These are phyloP conservation scores for Cossypha caffra DNA, from an alignment of 2,797 vertebrate genomes.

Conservation along the genomic window DNA sequence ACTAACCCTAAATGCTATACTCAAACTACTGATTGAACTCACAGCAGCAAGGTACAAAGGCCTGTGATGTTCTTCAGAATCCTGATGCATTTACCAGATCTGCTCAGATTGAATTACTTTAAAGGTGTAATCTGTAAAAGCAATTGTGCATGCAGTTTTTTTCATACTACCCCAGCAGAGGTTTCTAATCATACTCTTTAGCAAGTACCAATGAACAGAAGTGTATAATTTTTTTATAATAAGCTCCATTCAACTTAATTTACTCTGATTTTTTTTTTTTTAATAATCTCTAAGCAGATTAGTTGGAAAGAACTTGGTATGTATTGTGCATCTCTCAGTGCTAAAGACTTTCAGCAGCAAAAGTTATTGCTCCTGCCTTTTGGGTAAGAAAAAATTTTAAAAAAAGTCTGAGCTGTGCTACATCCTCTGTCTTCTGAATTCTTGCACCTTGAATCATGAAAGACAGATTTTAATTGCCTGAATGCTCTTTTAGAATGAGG, in stretches of 20 bases:
- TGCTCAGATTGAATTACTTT: background rate
- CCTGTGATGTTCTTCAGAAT: background rate
- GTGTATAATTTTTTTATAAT: background rate
- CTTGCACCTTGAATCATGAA: background rate
- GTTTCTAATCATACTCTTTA: background rate
- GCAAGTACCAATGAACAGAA: background rate
- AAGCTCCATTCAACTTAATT: background rate
- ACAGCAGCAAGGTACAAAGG: background rate
- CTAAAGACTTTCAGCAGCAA: background rate
- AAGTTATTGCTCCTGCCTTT: background rate
- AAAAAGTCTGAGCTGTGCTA: background rate
- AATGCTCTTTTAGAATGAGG: background rate
- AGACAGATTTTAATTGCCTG: background rate
- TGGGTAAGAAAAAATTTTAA: background rate
- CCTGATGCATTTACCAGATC: background rate
- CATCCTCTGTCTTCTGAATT: background rate
- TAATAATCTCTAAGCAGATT: background rate
- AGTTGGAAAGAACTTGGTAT: background rate
- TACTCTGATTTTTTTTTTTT: background rate
- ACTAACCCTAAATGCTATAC: background rate
- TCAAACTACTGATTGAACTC: background rate
- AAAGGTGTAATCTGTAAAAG: background rate
- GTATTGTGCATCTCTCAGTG: background rate
- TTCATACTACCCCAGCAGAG: background rate
- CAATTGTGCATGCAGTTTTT: background rate